Conservation (phyloP, 2,797 vertebrate genomes). For the Meriones psammophilus region DNA sequence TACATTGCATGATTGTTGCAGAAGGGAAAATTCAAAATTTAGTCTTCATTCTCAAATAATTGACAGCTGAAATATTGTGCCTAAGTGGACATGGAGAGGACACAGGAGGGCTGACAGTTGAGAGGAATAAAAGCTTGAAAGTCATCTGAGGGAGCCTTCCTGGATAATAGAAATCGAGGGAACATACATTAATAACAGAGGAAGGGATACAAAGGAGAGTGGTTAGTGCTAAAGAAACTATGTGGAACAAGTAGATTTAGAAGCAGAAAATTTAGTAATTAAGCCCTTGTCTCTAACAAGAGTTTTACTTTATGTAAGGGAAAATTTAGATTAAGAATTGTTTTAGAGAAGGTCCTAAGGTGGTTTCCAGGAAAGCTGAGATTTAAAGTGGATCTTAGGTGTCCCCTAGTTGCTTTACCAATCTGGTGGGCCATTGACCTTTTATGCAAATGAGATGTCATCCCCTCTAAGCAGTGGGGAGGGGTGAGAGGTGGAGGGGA, state of each 20-base stretch:
- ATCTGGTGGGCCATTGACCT: neutral
- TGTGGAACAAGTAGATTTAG: neutral
- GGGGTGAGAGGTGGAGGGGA: neutral
- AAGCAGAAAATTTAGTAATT: neutral
- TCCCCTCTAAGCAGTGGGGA: neutral
- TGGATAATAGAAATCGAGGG: neutral
- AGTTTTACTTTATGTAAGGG: conserved; percentile 15
- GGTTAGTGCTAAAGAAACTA: neutral
- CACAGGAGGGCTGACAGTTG: neutral
- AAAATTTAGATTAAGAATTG: conserved; percentile 18
- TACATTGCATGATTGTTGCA: neutral
- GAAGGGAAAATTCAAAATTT: conserved; percentile 29
- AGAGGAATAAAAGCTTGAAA: neutral
- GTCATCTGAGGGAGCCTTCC: neutral
- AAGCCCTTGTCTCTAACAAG: neutral
- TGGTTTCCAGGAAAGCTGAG: neutral
- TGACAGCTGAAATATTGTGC: neutral
- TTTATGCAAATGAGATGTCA: neutral
- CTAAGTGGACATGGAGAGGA: neutral
- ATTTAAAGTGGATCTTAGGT: neutral
- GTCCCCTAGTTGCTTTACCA: neutral
- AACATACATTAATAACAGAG: neutral
- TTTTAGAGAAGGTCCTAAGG: neutral
- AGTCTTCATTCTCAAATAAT: neutral
- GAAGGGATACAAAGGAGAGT: neutral